Evolutionary conservation across 2,113 vertebrate species (phyloP).

Genomic region (Oreocharis arfaki): DNA sequence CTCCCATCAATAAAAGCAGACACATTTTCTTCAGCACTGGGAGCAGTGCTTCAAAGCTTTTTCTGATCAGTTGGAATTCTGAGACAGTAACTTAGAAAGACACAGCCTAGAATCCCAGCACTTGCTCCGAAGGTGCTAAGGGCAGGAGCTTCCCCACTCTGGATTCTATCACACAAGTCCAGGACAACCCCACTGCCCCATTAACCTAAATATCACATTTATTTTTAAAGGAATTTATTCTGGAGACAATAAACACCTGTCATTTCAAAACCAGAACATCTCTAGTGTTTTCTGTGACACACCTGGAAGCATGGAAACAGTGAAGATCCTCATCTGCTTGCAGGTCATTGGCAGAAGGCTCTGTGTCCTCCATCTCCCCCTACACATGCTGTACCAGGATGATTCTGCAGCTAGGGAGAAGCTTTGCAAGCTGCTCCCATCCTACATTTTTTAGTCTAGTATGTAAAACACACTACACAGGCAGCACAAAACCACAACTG

Average conservation of each 20-base stretch:
- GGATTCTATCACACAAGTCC: neutral
- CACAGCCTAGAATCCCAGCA: neutral
- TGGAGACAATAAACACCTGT: neutral
- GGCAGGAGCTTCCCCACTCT: neutral
- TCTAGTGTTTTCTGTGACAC: neutral
- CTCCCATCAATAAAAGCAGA: neutral
- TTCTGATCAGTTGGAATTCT: neutral
- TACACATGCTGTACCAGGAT: neutral
- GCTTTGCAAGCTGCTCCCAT: neutral
- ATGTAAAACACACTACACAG: neutral
- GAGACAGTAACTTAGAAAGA: neutral
- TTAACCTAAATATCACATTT: neutral
- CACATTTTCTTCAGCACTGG: neutral
- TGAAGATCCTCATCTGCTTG: neutral
- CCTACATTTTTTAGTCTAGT: neutral
- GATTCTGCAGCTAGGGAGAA: neutral
- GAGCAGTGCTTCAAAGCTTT: rapidly evolving
- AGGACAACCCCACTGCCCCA: neutral
- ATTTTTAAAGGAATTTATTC: neutral
- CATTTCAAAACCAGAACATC: neutral
- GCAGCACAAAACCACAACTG: neutral
- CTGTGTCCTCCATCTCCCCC: neutral
- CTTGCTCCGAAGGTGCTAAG: neutral
- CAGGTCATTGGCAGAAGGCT: neutral
- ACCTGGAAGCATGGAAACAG: neutral